Conservation (phyloP, 2,888 invertebrate species). For the Macrostomum cliftonense region DNA sequence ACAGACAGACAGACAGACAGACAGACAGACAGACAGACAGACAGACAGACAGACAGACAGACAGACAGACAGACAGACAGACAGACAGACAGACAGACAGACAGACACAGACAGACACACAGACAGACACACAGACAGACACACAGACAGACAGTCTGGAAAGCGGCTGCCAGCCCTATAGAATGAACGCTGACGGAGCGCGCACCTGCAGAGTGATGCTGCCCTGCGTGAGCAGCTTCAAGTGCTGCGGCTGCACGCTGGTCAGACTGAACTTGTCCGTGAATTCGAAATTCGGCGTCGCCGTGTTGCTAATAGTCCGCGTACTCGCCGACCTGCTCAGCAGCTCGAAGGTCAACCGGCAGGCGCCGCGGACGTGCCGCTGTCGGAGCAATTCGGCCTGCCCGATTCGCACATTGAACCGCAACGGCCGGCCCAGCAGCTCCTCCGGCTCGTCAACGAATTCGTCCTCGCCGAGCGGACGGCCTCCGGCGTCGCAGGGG, state of each 20-base stretch:
- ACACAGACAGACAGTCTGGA: too few relatives aligned
- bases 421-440: constrained; percentile 27
- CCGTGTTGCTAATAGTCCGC: constrained; percentile 21
- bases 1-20: too few relatives aligned
- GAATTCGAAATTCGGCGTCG: constrained; percentile 29
- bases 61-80: too few relatives aligned
- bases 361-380: neutral
- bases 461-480: constrained; percentile 26
- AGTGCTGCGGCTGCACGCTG: constrained; percentile 26
- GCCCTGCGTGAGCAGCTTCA: constrained; percentile 32
- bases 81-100: too few relatives aligned
- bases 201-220: constrained; percentile 33
- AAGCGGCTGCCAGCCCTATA: neutral
- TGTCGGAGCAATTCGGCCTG: neutral
- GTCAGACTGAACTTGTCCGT: constrained; percentile 22
- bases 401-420: constrained; percentile 26
- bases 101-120: too few relatives aligned
- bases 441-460: constrained; percentile 34
- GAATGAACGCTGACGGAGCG: constrained; percentile 18
- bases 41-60: too few relatives aligned
- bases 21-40: too few relatives aligned
- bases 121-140: too few relatives aligned
- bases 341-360: constrained; percentile 21
- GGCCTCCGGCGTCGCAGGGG: constrained; percentile 29
- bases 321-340: constrained; percentile 21